Evolutionary conservation across 23 tunicate species (phyloP).

Genomic region (Botrylloides violaceus): DNA sequence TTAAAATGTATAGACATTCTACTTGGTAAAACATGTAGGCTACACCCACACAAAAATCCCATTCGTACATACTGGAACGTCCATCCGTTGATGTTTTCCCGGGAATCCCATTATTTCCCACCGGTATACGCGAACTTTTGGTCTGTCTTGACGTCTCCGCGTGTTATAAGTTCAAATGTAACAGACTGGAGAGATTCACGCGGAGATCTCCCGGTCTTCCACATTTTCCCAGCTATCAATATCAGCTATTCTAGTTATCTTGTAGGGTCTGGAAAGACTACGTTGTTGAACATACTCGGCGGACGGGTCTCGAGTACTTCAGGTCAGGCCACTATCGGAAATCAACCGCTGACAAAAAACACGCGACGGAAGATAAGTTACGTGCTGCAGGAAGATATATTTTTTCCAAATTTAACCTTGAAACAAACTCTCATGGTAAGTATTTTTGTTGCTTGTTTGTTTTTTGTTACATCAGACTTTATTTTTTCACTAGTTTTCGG

Average conservation of each 20-base stretch:
- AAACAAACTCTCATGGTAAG: constrained; percentile 63
- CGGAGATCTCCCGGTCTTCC: neutral
- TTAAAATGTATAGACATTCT: too few species aligned
- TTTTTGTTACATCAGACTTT: neutral
- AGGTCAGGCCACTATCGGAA: constrained; percentile 59
- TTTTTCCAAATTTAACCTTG: constrained; percentile 74
- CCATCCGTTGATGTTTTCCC: too few species aligned
- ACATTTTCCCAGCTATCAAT: neutral
- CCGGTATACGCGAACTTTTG: too few species aligned
- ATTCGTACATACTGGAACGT: too few species aligned
- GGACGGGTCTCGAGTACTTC: constrained; percentile 41
- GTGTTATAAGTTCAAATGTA: too few species aligned
- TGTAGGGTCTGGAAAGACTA: constrained; percentile 86
- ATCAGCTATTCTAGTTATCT: neutral
- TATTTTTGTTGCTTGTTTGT: neutral
- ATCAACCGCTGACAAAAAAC: constrained; percentile 57
- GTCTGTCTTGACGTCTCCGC: too few species aligned
- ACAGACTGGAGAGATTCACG: too few species aligned
- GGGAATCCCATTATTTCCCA: too few species aligned
- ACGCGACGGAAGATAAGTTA: constrained; percentile 74
- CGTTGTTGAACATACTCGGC: constrained; percentile 63
- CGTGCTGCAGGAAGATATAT: constrained; percentile 82
- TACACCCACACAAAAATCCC: too few species aligned
- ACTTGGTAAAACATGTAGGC: too few species aligned
- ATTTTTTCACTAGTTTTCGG: constrained; percentile 52